These are phyloP conservation scores for Abscondita cerata DNA, from an alignment of 2,888 invertebrate species.

Conservation along the genomic window DNA sequence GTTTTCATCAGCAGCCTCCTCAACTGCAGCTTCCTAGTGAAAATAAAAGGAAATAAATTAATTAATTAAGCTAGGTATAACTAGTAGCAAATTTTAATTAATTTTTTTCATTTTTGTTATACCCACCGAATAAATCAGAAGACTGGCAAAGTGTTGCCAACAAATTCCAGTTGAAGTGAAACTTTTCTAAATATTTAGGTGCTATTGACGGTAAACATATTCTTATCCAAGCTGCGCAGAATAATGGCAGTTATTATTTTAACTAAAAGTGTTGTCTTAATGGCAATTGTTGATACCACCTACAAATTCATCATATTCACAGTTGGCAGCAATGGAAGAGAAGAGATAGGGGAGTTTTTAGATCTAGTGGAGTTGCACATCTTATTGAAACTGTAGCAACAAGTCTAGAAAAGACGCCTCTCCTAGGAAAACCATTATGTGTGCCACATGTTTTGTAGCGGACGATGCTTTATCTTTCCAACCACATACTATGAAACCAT, in stretches of 20 bases:
- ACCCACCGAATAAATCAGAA: no score
- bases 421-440: not conserved
- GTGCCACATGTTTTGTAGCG: not conserved
- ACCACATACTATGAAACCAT: not conserved
- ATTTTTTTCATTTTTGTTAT: not conserved
- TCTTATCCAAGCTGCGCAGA: not conserved
- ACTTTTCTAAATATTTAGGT: not conserved
- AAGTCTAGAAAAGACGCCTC: not conserved
- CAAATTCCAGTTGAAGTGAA: not conserved
- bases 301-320: not conserved
- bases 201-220: slow-evolving; percentile 1
- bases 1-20: not conserved
- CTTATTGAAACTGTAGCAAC: not conserved
- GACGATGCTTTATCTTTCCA: not conserved
- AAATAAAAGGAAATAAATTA: not conserved
- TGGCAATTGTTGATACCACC: not conserved
- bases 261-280: not conserved
- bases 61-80: not conserved
- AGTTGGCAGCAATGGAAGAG: not conserved
- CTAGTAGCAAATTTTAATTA: not conserved
- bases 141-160: no score
- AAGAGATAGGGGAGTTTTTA: not conserved
- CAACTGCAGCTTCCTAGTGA: not conserved
- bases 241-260: slow-evolving; percentile 1
- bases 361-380: no score